phyloP scores from a whole-genome alignment of 2,113 vertebrate genomes.

The Cichladusa arquata region DNA sequence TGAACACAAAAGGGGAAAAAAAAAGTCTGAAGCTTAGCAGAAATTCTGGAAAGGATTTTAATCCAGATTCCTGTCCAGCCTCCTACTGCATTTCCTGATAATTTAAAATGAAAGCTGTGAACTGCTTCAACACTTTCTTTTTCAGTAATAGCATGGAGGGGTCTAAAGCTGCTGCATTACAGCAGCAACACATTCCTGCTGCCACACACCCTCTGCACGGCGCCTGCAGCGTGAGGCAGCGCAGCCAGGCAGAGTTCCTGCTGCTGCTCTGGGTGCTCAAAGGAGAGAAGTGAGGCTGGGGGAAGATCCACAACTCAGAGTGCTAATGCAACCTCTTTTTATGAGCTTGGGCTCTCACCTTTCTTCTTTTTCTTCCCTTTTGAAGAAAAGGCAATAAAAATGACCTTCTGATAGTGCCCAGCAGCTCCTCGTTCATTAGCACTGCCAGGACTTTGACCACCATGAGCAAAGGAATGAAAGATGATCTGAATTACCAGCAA shows the following conservation, averaged over 20 bases:
- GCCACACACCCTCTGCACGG: not conserved
- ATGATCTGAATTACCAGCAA: not conserved
- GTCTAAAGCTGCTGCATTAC: not conserved
- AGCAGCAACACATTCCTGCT: not conserved
- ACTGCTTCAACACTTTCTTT: not conserved
- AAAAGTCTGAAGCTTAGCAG: not conserved
- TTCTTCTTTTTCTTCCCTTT: not conserved
- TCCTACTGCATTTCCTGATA: not conserved
- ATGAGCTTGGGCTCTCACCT: not conserved
- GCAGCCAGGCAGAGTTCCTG: not conserved
- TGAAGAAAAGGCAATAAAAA: not conserved
- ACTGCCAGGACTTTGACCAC: not conserved
- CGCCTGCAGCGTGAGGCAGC: not conserved
- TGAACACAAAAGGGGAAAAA: not conserved
- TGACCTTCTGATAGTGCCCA: not conserved
- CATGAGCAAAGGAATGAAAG: not conserved
- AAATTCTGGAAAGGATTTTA: conserved; percentile 6
- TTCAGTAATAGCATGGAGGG: not conserved
- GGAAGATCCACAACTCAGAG: not conserved
- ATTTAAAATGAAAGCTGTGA: not conserved
- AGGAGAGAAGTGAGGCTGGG: not conserved
- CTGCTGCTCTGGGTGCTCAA: not conserved
- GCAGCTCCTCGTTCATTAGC: not conserved
- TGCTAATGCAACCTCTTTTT: not conserved
- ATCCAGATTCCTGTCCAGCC: not conserved